These are phyloP conservation scores for Drosophila leontia DNA, from an alignment of 1,140 invertebrate species.

Conservation along the genomic window DNA sequence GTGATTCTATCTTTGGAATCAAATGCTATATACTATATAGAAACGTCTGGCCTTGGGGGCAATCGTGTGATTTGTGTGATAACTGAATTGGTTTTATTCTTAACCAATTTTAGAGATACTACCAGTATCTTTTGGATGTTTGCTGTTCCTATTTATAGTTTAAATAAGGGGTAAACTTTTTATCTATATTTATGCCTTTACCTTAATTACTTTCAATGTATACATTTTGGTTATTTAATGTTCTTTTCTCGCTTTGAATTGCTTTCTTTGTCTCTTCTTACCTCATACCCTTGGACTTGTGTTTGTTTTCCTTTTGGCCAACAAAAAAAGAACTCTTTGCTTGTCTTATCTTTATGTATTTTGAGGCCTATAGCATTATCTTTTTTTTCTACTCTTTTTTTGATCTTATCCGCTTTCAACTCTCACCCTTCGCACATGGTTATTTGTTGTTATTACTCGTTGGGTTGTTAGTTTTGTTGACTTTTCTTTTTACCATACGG, in stretches of 20 bases:
- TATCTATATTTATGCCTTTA: neutral
- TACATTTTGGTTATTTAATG: neutral
- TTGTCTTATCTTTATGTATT: conserved; percentile 29
- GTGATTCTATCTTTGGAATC: conserved; percentile 24
- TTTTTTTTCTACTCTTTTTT: conserved; percentile 36
- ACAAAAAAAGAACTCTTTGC: conserved; percentile 11
- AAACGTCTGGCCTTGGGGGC: conserved; percentile 27
- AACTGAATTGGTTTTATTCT: neutral
- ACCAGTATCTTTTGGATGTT: neutral
- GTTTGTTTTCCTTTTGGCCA: conserved; percentile 14
- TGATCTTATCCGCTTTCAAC: conserved; percentile 38
- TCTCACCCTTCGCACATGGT: conserved; percentile 19
- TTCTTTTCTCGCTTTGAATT: conserved; percentile 11
- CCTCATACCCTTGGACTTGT: conserved; percentile 2
- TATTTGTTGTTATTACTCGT: conserved; percentile 17
- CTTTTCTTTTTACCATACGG: conserved; percentile 4
- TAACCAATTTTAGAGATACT: neutral
- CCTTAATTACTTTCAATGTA: conserved; percentile 19
- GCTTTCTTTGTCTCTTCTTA: conserved; percentile 25
- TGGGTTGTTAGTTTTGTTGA: conserved; percentile 25
- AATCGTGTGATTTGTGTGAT: conserved; percentile 8
- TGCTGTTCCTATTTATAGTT: conserved; percentile 1
- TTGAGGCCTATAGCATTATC: conserved; percentile 29
- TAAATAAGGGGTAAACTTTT: neutral
- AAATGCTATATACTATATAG: conserved; percentile 7